Percentiles rank a stretch among this genome's conserved stretches.
Conservation (phyloP, 2,113 vertebrate genomes). For the Gulo gulo region DNA sequence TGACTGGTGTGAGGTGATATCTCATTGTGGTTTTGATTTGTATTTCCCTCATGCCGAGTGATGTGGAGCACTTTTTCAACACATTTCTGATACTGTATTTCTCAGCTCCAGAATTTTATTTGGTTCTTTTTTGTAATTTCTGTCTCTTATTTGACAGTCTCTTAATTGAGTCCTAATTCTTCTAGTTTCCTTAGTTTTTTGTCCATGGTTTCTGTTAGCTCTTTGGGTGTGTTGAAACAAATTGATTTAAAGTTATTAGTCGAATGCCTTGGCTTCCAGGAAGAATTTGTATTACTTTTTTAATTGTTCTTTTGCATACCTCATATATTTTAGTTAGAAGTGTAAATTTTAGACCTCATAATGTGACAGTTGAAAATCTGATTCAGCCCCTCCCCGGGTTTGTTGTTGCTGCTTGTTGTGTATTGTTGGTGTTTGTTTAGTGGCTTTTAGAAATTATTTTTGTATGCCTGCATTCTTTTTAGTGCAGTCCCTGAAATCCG, state of each 20-base stretch:
- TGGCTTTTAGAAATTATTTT: background rate
- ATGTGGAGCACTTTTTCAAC: no score
- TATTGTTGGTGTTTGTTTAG: background rate
- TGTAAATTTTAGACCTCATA: background rate
- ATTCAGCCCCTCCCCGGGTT: background rate
- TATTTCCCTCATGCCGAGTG: no score
- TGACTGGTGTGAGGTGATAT: no score
- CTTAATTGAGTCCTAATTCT: background rate
- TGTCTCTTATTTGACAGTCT: background rate
- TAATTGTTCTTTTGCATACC: background rate
- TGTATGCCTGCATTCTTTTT: background rate
- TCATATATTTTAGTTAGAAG: background rate
- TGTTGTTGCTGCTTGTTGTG: background rate
- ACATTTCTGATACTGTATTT: background rate
- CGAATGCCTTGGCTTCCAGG: background rate
- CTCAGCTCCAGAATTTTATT: background rate
- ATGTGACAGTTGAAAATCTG: background rate
- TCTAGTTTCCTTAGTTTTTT: background rate
- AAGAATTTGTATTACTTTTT: background rate
- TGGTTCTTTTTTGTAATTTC: background rate
- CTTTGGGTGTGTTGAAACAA: background rate
- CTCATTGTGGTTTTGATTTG: no score
- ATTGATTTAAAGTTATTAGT: background rate
- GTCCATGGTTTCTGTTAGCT: background rate
- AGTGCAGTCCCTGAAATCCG: background rate